These are phyloP conservation scores for Casuarius casuarius DNA, from an alignment of 2,113 vertebrate species.

Conservation along the genomic window DNA sequence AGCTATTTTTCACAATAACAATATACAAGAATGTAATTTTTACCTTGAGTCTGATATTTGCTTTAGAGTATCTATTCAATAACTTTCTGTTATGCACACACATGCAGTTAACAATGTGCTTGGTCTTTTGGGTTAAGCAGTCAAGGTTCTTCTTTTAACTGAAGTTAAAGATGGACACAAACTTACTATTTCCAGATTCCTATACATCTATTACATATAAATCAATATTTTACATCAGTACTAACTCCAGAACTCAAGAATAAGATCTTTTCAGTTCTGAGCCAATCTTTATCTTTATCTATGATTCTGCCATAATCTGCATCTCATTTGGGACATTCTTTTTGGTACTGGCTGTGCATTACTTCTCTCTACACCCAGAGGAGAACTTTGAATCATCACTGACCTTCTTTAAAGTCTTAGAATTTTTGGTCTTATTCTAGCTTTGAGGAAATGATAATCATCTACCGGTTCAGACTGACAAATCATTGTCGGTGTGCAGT, in stretches of 20 bases:
- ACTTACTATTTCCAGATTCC: not conserved
- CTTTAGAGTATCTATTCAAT: not conserved
- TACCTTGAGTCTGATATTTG: not conserved
- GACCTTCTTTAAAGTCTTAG: not conserved
- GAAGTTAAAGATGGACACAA: not conserved
- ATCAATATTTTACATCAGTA: not conserved
- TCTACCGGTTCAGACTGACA: not conserved
- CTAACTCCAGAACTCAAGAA: not conserved
- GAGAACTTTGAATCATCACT: not conserved
- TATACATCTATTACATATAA: not conserved
- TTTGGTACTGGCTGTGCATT: not conserved
- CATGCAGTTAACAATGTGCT: not conserved
- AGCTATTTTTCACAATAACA: not conserved
- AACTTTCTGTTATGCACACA: not conserved
- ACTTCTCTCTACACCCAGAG: not conserved
- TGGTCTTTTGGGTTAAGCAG: not conserved
- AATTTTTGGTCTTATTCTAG: not conserved
- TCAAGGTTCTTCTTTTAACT: not conserved
- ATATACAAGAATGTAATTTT: not conserved
- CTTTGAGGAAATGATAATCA: not conserved
- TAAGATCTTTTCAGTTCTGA: not conserved
- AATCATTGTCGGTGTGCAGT: not conserved
- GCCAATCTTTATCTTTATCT: not conserved
- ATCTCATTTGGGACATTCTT: accelerated
- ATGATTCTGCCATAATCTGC: accelerated